Conservation (phyloP, 1,140 invertebrate species). For the Ceratina japonica region DNA sequence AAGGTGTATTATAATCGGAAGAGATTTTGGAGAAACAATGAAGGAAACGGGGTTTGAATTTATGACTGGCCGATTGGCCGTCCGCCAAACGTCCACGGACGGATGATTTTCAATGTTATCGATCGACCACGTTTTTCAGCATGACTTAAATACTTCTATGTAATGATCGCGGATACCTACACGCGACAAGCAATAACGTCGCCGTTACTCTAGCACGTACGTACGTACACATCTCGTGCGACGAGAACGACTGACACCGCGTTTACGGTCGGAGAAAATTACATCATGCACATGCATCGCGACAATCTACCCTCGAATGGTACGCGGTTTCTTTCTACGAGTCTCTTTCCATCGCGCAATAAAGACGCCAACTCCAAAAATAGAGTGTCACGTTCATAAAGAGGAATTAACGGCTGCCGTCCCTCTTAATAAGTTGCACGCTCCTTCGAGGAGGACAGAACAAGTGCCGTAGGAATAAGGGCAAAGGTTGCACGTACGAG, state of each 20-base stretch:
- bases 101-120: conserved; percentile 64
- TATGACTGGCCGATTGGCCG: conserved; percentile 37
- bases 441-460: background rate
- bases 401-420: conserved; percentile 30
- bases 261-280: conserved; percentile 6
- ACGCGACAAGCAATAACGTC: background rate
- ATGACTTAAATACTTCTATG: conserved; percentile 51
- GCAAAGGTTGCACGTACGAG: conserved; percentile 27
- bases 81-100: conserved; percentile 44
- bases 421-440: conserved; percentile 17
- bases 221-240: no score
- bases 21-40: conserved; percentile 16
- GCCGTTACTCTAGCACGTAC: no score
- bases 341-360: background rate
- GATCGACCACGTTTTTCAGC: conserved; percentile 55
- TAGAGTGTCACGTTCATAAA: conserved; percentile 23
- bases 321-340: background rate
- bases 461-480: conserved; percentile 32
- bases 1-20: background rate
- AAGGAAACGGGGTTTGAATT: conserved; percentile 29
- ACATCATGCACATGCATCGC: background rate
- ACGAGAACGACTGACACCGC: background rate
- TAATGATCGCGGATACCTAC: conserved; percentile 32
- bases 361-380: conserved; percentile 19
- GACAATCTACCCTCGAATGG: background rate